Percentiles rank a stretch among this genome's conserved stretches.
Conservation (phyloP, 2,113 vertebrate species). For the Indicator maculatus region DNA sequence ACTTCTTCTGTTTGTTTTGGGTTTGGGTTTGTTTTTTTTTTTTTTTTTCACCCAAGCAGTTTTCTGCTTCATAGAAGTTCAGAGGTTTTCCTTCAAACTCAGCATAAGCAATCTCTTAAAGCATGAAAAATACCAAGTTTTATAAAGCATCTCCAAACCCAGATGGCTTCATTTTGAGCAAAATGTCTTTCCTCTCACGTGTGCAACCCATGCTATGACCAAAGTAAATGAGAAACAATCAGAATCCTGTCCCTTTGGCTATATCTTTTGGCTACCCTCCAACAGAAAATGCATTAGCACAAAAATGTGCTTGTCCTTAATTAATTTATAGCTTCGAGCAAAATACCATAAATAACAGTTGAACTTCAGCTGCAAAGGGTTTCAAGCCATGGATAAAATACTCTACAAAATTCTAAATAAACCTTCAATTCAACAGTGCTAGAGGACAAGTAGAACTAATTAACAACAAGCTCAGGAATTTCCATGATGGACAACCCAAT, state of each 20-base stretch:
- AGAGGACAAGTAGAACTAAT: constrained; percentile 57
- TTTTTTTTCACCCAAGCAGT: not conserved
- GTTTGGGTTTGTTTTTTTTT: no score
- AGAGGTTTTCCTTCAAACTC: not conserved
- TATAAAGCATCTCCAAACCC: constrained; percentile 13
- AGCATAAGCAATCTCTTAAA: not conserved
- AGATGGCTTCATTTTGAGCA: constrained; percentile 5
- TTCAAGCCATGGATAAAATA: constrained; percentile 13
- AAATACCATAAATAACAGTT: constrained; percentile 53
- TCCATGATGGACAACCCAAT: constrained; percentile 59
- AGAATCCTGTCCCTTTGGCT: constrained; percentile 45
- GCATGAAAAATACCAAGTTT: not conserved
- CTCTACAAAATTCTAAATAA: not conserved
- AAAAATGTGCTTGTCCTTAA: constrained; percentile 57
- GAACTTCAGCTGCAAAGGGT: constrained; percentile 22
- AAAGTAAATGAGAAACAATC: constrained; percentile 28
- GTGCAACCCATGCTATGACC: constrained; percentile 20
- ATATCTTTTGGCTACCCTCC: constrained; percentile 49
- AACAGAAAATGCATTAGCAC: constrained; percentile 32
- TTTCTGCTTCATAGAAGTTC: not conserved
- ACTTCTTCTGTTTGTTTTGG: no score
- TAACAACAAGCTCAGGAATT: constrained; percentile 72
- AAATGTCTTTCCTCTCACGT: constrained; percentile 12
- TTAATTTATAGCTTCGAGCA: constrained; percentile 51
- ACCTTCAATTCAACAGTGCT: constrained; percentile 12